Evolutionary conservation across 2,113 vertebrate species (phyloP).

Genomic region (Felis catus): F.catus_Fca126_mat1.0 CM031418.1:90242501-90243000

Average conservation of each 20-base stretch:
- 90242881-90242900: conserved; percentile 9
- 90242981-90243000: conserved; percentile 31
- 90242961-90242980: conserved; percentile 8
- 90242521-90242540: neutral
- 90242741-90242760: neutral
- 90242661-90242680: neutral
- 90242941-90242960: conserved; percentile 31
- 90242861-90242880: conserved; percentile 27
- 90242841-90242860: neutral
- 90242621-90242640: conserved; percentile 17
- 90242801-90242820: neutral
- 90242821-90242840: conserved; percentile 20
- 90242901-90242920: conserved; percentile 28
- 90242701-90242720: neutral
- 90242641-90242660: neutral
- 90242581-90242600: neutral
- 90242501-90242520: neutral
- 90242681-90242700: neutral
- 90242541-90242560: neutral
- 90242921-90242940: conserved; percentile 34
- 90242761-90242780: conserved; percentile 1
- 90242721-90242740: neutral
- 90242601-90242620: neutral
- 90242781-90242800: neutral
- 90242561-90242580: neutral